Base-by-base conservation (phyloP, 2,888 invertebrate species). In the Opisthograptis luteolata region DNA sequence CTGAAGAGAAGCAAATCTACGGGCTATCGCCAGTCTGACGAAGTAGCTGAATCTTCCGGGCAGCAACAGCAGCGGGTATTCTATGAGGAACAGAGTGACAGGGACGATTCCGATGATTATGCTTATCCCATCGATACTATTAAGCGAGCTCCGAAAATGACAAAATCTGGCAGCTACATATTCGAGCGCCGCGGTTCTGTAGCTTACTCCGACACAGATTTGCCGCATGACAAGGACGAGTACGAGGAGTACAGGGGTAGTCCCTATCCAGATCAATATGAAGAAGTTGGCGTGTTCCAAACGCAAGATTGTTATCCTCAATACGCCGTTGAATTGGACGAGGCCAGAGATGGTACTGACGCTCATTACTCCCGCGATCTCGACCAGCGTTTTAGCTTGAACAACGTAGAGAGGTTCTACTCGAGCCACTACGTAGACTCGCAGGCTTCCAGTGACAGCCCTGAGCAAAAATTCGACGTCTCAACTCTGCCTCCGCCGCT, bases 401-500 rank as follows among this genome's bases (percentile, higher is more conserved):
- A 90, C 60, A 89, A 89, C 66, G 90, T 89, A 22, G 81, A 88
- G 70, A 71, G 89, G 66, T 86, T 82, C 79, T 79, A 92, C 83
- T 82, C 84, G 77, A 81, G 92, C 84, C 76, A 90, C 64, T 77
- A 93, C 73, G 80, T 92, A 60, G 86, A 94, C 81, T 91, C 92
- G 66, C 92, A 95, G 76, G 92, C 94, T 68, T 82, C 93, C 64
- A 91, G 92, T 76, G 92, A 94, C 75, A 86, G 94, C 46, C 94
- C 93, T n/a, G 95, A 95, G 61, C 93, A 93, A 46, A 93, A 93
- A 71, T 94, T 95, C 72, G 95, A 95, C 69, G 94, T 95, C 12
- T 92, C 94, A 22, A 94, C 93, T 15, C 92, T 95, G 66, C 96
- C 95, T n/a, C 95, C 95, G 42, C 95, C 95, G 42, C 87, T 95